Percentiles rank a stretch among this genome's conserved stretches.
These are phyloP conservation scores for Myiotriccus ornatus DNA, from an alignment of 2,797 vertebrate species.

Conservation along the genomic window DNA sequence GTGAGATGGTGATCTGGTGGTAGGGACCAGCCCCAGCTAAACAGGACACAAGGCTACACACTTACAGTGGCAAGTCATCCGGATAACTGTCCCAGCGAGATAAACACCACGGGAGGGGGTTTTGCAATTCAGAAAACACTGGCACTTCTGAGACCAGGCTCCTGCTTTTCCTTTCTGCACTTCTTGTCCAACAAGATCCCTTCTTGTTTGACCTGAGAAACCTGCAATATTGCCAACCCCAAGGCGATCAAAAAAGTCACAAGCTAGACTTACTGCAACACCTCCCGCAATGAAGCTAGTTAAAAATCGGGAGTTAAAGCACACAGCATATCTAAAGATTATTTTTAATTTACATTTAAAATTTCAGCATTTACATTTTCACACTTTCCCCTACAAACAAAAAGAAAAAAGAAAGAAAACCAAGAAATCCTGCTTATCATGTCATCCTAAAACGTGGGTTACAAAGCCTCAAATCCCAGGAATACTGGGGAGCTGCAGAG, in stretches of 20 bases:
- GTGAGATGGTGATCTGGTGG: not conserved
- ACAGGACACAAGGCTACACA: accelerated
- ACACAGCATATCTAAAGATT: not conserved
- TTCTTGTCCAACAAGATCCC: conserved; percentile 55
- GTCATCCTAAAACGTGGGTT: not conserved
- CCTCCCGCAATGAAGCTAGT: not conserved
- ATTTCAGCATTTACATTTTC: not conserved
- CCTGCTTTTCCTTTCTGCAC: not conserved
- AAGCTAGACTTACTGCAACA: not conserved
- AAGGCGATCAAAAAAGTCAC: not conserved
- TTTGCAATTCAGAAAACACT: conserved; percentile 26
- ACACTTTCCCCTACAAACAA: not conserved
- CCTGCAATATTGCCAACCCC: conserved; percentile 39
- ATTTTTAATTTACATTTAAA: conserved; percentile 45
- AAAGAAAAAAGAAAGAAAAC: not conserved
- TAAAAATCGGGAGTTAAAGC: not conserved
- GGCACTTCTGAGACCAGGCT: not conserved
- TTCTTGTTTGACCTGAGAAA: conserved; percentile 55
- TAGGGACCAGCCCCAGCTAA: not conserved
- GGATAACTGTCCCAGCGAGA: not conserved
- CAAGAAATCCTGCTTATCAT: not conserved
- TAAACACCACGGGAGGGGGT: not conserved
- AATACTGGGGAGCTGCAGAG: not conserved
- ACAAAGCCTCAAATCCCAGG: not conserved
- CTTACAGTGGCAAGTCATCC: accelerated